Base-by-base conservation (phyloP, 2,113 vertebrate species). In the Cepphus grylle region DNA sequence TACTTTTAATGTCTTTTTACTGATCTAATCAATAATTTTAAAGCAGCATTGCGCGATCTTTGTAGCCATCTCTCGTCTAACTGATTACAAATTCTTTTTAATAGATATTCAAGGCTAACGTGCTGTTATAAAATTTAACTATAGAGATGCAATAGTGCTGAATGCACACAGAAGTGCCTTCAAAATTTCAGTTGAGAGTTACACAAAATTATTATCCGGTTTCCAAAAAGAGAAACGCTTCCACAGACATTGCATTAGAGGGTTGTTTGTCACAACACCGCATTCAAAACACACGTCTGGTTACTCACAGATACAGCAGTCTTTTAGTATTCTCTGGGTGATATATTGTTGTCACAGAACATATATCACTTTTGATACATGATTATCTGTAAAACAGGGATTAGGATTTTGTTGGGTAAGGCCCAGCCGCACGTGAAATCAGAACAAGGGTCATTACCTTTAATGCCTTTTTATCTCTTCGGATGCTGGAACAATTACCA, bases 371-470 rank as follows among this genome's bases (percentile, higher is more conserved):
- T 96, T 89, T 58, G 79, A 94, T 95, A 86, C 89, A 80, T 88
- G 94, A 93, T 95, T 89, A 93, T 87, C 78, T 91, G 86, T 96
- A 81, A 90, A 95, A 83, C 55, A 40, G 49, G 49, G 69, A 93
- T 89, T 87, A 96, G 34, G 83, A 81, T 92, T 96, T 96, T 94
- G 72, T 89, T 92, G 92, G 92, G 79, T 92, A 83, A 90, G 81
- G 50, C 89, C 84, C 90, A 97, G 86, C 50, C 70, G 0, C 91
- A 93, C 52, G 77, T 96, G 90, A 97, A 97, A 97, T 84, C 92
- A 92, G 90, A 92, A 63, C 43, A 82, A 91, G 94, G 88, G 94
- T 89, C 94, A 94, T 97, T 95, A 92, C 84, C 78, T 96, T 94
- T 94, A 96, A 90, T 94, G 84, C 18, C 67, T 94, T 94, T 97